Evolutionary conservation across 35 echinoderm and acorn worm genomes (phyloP), one percentile per base, ranked within the genome.

Genomic region (Lytechinus variegatus): DNA sequence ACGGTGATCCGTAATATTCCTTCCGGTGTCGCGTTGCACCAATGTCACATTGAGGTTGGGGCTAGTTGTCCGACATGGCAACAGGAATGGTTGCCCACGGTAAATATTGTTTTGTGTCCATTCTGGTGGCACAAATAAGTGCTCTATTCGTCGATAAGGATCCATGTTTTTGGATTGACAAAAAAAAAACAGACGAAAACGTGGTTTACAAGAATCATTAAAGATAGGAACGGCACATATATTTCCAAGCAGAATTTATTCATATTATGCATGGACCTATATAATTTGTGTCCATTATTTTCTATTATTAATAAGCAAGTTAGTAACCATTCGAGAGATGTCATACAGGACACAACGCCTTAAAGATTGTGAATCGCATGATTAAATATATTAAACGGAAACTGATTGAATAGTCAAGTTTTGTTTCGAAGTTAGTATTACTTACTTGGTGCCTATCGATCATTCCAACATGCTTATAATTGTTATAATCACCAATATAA

Each of bases 41-140:
- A 93, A 54, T 10, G 92, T 93, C 9, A 93, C 92, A 57, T 93
- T 93, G 27, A 93, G 92, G 55, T 93, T 54, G 55, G 92, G 92
- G 55, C 92, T 54, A 93, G 92, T 93, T 33, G 92, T 93, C 92
- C 92, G 52, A 93, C 92, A 93, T 3, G 92, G 92, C 92, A 93
- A 27, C 13, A 93, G 19, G 57, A 93, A 93, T 55, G 92, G 92
- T 16, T 93, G 92, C 92, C 92, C 92, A 27, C 53, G 13, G 92
- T 93, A 93, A 54, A 93, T 93, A 33, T 93, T 93, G 54, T 53
- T 53, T 10, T 93, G 54, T 10, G 8, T 10, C 53, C 54, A 53
- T 57, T 93, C 92, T 54, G 92, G 54, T 57, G 92, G 92, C 27
- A 93, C 92, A 93, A 93, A 93, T 93, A 93, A 93, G 28, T 57